Percentiles rank a stretch among this genome's conserved stretches.
Conservation (phyloP, 2,797 vertebrate genomes). For the Lepilemur ruficaudatus region DNA sequence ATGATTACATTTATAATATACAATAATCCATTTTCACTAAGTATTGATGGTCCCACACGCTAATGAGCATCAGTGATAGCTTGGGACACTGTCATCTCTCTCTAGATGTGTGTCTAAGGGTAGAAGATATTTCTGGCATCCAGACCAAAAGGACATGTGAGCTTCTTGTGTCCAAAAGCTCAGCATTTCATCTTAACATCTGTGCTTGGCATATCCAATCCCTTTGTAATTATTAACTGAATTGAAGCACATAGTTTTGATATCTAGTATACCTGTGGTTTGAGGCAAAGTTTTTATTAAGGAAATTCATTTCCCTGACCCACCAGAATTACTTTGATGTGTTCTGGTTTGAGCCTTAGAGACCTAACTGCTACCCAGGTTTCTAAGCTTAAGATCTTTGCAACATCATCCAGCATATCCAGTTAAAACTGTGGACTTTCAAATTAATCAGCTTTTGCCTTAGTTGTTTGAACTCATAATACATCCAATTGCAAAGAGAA, state of each 20-base stretch:
- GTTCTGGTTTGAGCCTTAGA: conserved; percentile 42
- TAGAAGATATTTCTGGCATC: not conserved
- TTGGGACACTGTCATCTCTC: not conserved
- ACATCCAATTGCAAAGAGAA: not conserved
- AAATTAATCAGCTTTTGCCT: not conserved
- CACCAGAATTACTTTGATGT: conserved; percentile 42
- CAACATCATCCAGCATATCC: not conserved
- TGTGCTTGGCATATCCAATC: not conserved
- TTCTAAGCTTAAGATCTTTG: conserved; percentile 47
- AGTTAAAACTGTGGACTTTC: conserved; percentile 25
- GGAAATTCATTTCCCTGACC: conserved; percentile 36
- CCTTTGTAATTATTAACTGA: conserved; percentile 12
- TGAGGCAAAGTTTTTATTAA: conserved; percentile 46
- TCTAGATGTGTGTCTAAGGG: not conserved
- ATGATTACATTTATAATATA: not conserved
- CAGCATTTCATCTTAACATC: not conserved
- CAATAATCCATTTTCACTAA: not conserved
- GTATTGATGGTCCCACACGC: not conserved
- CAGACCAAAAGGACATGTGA: not conserved
- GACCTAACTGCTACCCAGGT: not conserved
- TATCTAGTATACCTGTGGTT: not conserved
- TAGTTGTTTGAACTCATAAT: conserved; percentile 1
- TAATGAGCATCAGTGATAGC: not conserved
- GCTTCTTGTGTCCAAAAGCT: not conserved
- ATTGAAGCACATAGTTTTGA: conserved; percentile 6